Evolutionary conservation across 1,140 invertebrate species (phyloP).

Genomic region (Thaumatotibia leucotreta): DNA sequence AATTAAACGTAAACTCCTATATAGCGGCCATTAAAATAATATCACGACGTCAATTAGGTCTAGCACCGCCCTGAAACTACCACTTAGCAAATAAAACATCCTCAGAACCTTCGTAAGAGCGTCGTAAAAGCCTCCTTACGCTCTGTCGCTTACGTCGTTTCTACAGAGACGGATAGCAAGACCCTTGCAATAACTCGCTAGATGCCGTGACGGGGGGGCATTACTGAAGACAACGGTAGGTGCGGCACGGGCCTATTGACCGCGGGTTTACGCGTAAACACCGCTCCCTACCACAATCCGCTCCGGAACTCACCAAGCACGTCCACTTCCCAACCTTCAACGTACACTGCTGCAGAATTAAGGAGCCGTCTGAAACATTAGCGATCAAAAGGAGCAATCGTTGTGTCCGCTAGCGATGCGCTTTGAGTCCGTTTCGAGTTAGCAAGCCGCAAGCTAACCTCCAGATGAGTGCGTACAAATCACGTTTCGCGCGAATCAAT

Average conservation of each 20-base stretch:
- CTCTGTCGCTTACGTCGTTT: neutral
- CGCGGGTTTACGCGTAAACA: conserved; percentile 60
- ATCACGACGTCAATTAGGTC: conserved; percentile 56
- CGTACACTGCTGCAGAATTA: conserved; percentile 16
- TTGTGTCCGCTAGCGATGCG: conserved; percentile 20
- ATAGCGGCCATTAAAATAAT: conserved; percentile 20
- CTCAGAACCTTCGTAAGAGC: neutral
- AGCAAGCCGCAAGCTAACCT: conserved; percentile 39
- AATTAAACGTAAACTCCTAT: neutral
- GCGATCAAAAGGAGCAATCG: conserved; percentile 25
- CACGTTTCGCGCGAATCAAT: conserved; percentile 76
- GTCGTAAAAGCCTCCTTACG: neutral
- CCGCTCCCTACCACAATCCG: conserved; percentile 32
- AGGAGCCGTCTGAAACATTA: neutral
- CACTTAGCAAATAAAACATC: conserved; percentile 67
- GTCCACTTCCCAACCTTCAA: neutral
- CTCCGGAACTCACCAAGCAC: conserved; percentile 13
- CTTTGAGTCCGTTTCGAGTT: conserved; percentile 24
- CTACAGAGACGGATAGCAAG: neutral
- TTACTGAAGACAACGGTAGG: conserved; percentile 64
- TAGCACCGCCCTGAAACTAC: conserved; percentile 31
- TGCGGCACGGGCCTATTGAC: conserved; percentile 65
- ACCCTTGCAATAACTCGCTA: conserved; percentile 48
- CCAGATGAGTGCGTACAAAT: conserved; percentile 74
- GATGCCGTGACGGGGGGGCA: conserved; percentile 60